Evolutionary conservation across 2,113 vertebrate genomes (phyloP).

Genomic region (Ovibos moschatus): DNA sequence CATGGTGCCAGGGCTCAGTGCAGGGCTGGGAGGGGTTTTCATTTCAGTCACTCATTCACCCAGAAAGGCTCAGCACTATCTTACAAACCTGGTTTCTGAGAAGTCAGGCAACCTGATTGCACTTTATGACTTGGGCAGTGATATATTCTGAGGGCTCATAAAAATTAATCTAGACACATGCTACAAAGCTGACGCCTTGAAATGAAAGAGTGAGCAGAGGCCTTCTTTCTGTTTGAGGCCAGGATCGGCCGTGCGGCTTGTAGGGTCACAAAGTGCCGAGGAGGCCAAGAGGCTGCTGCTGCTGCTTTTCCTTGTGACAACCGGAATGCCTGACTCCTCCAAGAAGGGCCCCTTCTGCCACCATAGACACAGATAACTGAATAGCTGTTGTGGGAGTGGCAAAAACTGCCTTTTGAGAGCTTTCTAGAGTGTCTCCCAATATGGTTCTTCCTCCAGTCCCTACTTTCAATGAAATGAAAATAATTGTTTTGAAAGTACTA

Average conservation of each 20-base stretch:
- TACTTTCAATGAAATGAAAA: neutral
- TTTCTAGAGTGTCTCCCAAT: neutral
- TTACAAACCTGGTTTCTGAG: constrained; percentile 7
- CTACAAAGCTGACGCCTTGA: neutral
- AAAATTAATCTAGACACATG: constrained; percentile 2
- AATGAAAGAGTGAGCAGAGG: neutral
- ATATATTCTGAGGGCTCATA: constrained; percentile 35
- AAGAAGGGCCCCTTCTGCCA: neutral
- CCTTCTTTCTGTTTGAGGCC: neutral
- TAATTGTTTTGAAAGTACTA: constrained; percentile 27
- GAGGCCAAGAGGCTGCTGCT: neutral
- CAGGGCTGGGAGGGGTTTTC: neutral
- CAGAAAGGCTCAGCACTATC: neutral
- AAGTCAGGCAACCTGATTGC: constrained; percentile 14
- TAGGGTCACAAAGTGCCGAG: neutral
- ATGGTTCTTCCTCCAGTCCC: neutral
- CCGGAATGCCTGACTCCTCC: too few species aligned
- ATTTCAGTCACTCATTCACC: neutral
- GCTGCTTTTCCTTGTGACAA: neutral
- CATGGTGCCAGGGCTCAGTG: neutral
- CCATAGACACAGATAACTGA: neutral
- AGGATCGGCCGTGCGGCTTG: neutral
- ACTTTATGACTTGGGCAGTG: constrained; percentile 39
- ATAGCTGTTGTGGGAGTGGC: neutral
- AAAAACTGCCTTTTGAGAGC: neutral